Percentiles rank a stretch among this genome's conserved stretches.
These are phyloP conservation scores for Pituophis catenifer DNA, from an alignment of 2,113 vertebrate species.

Conservation along the genomic window DNA sequence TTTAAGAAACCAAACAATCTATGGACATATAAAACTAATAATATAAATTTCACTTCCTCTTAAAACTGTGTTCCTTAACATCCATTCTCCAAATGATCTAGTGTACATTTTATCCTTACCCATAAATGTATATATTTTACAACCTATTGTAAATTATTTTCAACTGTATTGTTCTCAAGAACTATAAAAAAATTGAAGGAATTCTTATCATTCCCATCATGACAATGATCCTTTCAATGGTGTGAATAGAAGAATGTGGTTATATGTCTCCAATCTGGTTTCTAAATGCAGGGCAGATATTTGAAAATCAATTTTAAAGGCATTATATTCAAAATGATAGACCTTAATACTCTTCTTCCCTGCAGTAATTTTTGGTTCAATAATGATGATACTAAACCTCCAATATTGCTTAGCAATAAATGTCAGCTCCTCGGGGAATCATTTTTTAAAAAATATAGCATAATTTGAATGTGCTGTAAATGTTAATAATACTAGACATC, in stretches of 20 bases:
- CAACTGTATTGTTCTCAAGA: neutral
- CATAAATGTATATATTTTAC: neutral
- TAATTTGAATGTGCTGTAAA: neutral
- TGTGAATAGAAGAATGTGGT: neutral
- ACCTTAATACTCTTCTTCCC: neutral
- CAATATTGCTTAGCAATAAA: neutral
- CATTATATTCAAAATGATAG: neutral
- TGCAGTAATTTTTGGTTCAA: neutral
- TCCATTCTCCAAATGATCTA: neutral
- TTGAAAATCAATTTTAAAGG: neutral
- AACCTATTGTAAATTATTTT: neutral
- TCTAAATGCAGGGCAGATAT: neutral
- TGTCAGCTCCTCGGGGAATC: neutral
- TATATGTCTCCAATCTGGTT: neutral
- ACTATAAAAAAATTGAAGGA: neutral
- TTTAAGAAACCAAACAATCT: neutral
- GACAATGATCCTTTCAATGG: neutral
- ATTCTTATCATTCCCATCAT: neutral
- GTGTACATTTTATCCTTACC: neutral
- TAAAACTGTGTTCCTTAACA: neutral
- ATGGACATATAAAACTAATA: neutral
- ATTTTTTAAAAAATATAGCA: neutral
- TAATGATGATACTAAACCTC: neutral
- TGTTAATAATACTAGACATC: neutral
- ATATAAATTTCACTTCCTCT: neutral